These are phyloP conservation scores for Pollenia amentaria DNA, from an alignment of 2,888 invertebrate genomes.

Conservation along the genomic window DNA sequence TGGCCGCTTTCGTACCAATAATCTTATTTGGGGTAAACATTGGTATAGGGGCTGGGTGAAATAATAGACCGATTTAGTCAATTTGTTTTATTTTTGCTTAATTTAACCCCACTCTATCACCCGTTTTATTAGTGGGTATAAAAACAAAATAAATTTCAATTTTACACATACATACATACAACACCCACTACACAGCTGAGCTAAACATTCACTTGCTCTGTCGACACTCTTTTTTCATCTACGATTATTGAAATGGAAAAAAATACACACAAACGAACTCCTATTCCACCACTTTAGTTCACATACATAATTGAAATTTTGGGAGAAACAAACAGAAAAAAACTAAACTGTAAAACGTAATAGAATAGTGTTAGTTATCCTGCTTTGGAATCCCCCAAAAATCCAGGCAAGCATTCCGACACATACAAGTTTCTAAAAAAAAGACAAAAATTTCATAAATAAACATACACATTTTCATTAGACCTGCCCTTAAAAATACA, in stretches of 20 bases:
- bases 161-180: background rate
- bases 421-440: constrained; percentile 8
- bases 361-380: constrained; percentile 40
- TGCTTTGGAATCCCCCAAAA: constrained; percentile 29
- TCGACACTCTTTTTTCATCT: background rate
- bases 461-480: background rate
- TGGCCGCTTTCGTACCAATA: too few relatives aligned
- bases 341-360: constrained; percentile 33
- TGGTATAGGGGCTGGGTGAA: too few relatives aligned
- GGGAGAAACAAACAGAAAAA: constrained; percentile 53
- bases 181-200: constrained; percentile 30
- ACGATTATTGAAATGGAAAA: constrained; percentile 14
- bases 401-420: constrained; percentile 56
- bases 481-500: background rate
- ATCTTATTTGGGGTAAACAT: too few relatives aligned
- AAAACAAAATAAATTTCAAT: too few relatives aligned
- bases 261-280: constrained; percentile 1
- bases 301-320: background rate
- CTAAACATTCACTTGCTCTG: constrained; percentile 9
- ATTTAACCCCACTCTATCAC: too few relatives aligned
- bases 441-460: background rate
- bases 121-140: too few relatives aligned
- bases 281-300: background rate
- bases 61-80: too few relatives aligned
- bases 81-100: too few relatives aligned